Percentiles rank a stretch among this genome's conserved stretches.
Evolutionary conservation across 2,797 vertebrate species (phyloP).

Genomic region (Falco biarmicus): DNA sequence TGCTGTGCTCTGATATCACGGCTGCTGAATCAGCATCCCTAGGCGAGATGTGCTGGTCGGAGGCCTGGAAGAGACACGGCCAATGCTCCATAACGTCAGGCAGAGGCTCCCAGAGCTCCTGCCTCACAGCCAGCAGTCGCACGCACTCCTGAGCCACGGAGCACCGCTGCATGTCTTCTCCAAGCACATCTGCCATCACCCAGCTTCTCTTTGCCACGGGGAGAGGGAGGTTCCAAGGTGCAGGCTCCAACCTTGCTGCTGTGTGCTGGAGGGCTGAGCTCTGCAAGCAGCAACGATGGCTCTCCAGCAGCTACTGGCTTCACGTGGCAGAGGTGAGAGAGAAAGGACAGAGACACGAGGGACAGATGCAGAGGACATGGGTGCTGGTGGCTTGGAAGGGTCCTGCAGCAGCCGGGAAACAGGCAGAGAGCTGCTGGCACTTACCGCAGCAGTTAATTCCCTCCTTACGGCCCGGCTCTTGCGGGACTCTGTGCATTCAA

Average conservation of each 20-base stretch:
- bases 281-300: neutral
- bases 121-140: rapidly evolving
- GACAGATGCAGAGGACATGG: neutral
- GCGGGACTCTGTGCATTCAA: neutral
- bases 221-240: neutral
- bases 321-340: neutral
- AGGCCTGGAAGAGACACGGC: neutral
- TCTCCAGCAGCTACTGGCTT: neutral
- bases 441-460: neutral
- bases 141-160: rapidly evolving
- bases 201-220: neutral
- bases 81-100: neutral
- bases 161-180: neutral
- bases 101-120: neutral
- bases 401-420: neutral
- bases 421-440: neutral
- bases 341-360: neutral
- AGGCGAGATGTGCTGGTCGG: neutral
- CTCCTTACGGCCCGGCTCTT: neutral
- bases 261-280: neutral
- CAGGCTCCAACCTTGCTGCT: neutral
- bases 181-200: neutral
- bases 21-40: constrained; percentile 14
- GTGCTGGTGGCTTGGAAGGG: neutral
- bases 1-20: neutral